Evolutionary conservation across 1,140 invertebrate genomes (phyloP).

Genomic region (Stratiolaelaps scimitus): DNA sequence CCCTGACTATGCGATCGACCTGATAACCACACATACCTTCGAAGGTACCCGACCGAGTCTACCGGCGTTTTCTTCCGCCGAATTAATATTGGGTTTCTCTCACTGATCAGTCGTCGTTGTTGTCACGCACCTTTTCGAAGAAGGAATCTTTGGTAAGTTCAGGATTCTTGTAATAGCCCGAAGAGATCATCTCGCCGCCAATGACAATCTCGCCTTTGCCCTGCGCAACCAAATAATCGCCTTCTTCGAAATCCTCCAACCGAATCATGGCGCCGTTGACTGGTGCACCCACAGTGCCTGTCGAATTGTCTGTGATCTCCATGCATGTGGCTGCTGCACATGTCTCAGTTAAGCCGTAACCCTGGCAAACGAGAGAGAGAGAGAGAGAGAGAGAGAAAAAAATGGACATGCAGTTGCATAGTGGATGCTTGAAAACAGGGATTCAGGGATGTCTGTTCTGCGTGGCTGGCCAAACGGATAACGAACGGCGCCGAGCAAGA

Average conservation of each 20-base stretch:
- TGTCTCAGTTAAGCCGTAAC: constrained; percentile 90
- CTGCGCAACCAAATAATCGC: constrained; percentile 37
- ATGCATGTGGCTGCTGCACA: constrained; percentile 43
- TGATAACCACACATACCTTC: no score
- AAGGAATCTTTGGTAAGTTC: constrained; percentile 46
- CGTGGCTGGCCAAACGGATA: no score
- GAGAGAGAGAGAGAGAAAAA: no score
- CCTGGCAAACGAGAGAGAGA: constrained; percentile 64
- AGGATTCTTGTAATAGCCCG: constrained; percentile 48
- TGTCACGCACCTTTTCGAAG: constrained; percentile 35
- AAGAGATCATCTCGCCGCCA: constrained; percentile 46
- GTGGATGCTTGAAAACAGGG: no score
- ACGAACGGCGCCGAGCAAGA: no score
- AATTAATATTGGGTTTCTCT: no score
- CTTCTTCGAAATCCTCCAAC: constrained; percentile 41
- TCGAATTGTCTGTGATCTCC: constrained; percentile 36
- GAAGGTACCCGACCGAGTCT: no score
- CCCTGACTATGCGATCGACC: no score
- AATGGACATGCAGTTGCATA: no score
- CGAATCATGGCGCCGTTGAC: constrained; percentile 37
- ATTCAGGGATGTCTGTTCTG: no score
- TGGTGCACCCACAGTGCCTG: constrained; percentile 38
- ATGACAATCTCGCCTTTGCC: constrained; percentile 47
- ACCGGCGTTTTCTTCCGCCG: no score
- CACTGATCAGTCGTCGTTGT: no score